Percentiles rank a stretch among this genome's conserved stretches.
These are phyloP conservation scores for Hemicrepidius hirtus DNA, from an alignment of 2,888 invertebrate genomes.

Conservation along the genomic window DNA sequence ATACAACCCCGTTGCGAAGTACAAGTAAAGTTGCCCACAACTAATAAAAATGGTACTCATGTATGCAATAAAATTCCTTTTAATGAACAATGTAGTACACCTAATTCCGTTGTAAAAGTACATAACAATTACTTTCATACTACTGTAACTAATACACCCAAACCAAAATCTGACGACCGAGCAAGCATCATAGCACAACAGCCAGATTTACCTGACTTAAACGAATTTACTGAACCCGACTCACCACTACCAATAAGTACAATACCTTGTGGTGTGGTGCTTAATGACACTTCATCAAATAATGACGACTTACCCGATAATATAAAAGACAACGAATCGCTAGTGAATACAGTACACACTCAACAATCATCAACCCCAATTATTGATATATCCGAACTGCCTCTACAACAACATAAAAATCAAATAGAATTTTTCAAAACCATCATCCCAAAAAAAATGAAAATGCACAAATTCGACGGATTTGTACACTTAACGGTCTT, in stretches of 20 bases:
- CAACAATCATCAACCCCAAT: no score
- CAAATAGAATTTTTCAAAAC: no score
- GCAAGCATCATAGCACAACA: no score
- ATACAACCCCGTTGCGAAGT: background rate
- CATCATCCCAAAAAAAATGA: background rate
- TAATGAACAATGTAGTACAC: conserved; percentile 1
- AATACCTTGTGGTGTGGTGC: background rate
- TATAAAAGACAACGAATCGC: background rate
- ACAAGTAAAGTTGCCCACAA: background rate
- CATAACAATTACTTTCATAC: background rate
- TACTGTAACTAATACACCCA: conserved; percentile 1
- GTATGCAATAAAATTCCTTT: background rate
- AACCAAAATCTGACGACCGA: no score
- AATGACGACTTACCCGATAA: background rate
- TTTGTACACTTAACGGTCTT: background rate
- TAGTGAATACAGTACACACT: no score
- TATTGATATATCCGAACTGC: no score
- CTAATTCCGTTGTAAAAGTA: conserved; percentile 1
- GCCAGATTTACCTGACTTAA: no score
- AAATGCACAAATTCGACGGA: background rate
- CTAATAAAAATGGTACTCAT: background rate
- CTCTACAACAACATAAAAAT: no score
- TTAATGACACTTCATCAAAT: background rate
- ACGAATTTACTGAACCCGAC: no score
- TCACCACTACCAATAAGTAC: no score